Base-by-base conservation (phyloP, 2,797 vertebrate genomes). In the Luscinia luscinia region DNA sequence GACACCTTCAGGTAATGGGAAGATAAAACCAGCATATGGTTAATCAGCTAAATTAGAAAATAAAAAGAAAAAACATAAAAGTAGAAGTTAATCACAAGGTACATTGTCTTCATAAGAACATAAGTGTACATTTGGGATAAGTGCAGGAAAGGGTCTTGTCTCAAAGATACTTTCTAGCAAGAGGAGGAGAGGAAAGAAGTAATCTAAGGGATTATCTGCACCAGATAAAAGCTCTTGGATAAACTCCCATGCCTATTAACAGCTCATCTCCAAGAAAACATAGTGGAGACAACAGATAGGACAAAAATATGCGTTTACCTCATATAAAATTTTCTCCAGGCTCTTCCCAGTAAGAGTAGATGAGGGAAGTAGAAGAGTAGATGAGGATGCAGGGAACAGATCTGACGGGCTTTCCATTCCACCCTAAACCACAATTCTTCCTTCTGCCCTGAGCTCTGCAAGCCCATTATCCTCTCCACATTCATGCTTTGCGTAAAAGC, bases 171-270 rank as follows among this genome's bases (percentile, higher is more conserved):
- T 73, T 93, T 78, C 62, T 51, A 74, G 68, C 69, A 90, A 86
- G 55, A 78, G 73, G 23, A 89, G 66, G 84, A 93, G 82, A 86
- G 36, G 73, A 94, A 89, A 94, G 58, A 77, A 89, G 66, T 81
- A 86, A 96, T 96, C 91, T 93, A 90, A 94, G 58, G 94, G 94
- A 96, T 96, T 96, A 96, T 94, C 94, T 91, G 30, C 34, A 84
- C 43, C 76, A 96, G 95, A 94, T 96, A 94, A 96, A 94, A 90
- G 40, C 6, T 1, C 58, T 94, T 93, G 85, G 87, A 93, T 84
- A 89, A 95, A 94, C 49, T 95, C 79, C 73, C 84, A 78, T 62
- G 66, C 20, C 87, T 91, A 93, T 95, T 93, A 95, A 94, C 91
- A 95, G 93, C 69, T 96, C 93, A 81, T 94, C 89, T 94, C 83